phyloP scores from a whole-genome alignment of 2,888 invertebrate genomes.

The Leptinotarsa tumamoca region DNA sequence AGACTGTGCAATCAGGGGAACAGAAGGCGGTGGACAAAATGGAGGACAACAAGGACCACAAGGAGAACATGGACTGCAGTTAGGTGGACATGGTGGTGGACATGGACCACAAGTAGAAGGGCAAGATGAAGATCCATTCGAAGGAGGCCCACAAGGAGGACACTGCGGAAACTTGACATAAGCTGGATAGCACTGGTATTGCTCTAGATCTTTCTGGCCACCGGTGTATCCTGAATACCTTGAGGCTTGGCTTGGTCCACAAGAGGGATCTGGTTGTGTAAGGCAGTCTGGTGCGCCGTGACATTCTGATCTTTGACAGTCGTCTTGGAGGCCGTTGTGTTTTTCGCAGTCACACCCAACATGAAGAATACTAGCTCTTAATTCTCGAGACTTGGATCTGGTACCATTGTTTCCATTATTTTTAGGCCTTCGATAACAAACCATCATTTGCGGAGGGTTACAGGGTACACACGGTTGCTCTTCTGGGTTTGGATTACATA shows the following conservation, averaged over 20 bases:
- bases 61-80: slow-evolving; percentile 40
- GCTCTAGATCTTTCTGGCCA: slow-evolving; percentile 51
- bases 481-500: slow-evolving; percentile 68
- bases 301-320: slow-evolving; percentile 70
- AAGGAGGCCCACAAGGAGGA: slow-evolving; percentile 40
- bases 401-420: slow-evolving; percentile 50
- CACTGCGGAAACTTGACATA: slow-evolving; percentile 55
- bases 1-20: slow-evolving; percentile 57
- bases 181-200: slow-evolving; percentile 63
- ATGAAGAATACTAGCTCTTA: slow-evolving; percentile 69
- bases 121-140: slow-evolving; percentile 34
- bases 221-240: slow-evolving; percentile 57
- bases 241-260: slow-evolving; percentile 64
- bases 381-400: slow-evolving; percentile 69
- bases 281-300: slow-evolving; percentile 67
- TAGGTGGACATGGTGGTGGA: slow-evolving; percentile 29
- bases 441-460: slow-evolving; percentile 71
- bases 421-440: slow-evolving; percentile 67
- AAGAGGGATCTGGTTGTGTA: slow-evolving; percentile 66
- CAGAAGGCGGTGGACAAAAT: slow-evolving; percentile 53
- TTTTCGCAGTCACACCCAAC: slow-evolving; percentile 72
- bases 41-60: slow-evolving; percentile 59
- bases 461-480: slow-evolving; percentile 72
- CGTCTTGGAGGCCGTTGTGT: slow-evolving; percentile 72
- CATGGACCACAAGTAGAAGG: slow-evolving; percentile 41